Percentiles rank a stretch among this genome's conserved stretches.
phyloP scores from a whole-genome alignment of 1,140 invertebrate genomes.

The Pseudomyrmex cubaensis region DNA sequence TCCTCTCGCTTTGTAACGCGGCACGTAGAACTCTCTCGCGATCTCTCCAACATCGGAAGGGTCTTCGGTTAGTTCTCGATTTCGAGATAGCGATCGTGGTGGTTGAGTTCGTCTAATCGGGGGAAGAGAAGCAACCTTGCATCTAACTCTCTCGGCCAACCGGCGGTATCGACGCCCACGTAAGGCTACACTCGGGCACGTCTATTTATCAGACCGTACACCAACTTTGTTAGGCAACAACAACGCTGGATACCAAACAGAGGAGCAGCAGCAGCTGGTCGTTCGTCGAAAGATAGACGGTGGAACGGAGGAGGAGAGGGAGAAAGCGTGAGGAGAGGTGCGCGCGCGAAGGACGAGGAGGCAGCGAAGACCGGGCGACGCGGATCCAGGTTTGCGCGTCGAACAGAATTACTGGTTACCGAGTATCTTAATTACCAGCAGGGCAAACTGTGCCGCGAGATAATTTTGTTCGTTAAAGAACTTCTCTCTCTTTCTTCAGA shows the following conservation, averaged over 20 bases:
- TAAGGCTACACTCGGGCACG: background rate
- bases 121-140: background rate
- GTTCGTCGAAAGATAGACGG: background rate
- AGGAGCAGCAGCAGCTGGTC: constrained; percentile 5
- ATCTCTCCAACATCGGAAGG: constrained; percentile 5
- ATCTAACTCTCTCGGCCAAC: constrained; percentile 23
- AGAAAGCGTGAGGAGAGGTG: too few relatives aligned
- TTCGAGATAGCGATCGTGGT: constrained; percentile 42
- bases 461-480: constrained; percentile 46
- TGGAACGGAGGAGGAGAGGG: background rate
- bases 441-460: constrained; percentile 8
- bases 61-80: constrained; percentile 43
- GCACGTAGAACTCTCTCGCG: background rate
- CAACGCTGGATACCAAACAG: constrained; percentile 44
- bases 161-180: constrained; percentile 49
- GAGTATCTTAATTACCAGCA: constrained; percentile 53
- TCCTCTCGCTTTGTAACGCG: background rate
- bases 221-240: constrained; percentile 69
- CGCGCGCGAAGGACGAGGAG: background rate
- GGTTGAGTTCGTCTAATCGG: constrained; percentile 42
- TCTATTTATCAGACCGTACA: constrained; percentile 57
- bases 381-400: constrained; percentile 7
- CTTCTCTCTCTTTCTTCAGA: background rate
- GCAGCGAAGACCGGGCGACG: background rate
- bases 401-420: constrained; percentile 42